phyloP scores from a whole-genome alignment of 2,797 vertebrate species.

The Lepilemur septentrionalis region DNA sequence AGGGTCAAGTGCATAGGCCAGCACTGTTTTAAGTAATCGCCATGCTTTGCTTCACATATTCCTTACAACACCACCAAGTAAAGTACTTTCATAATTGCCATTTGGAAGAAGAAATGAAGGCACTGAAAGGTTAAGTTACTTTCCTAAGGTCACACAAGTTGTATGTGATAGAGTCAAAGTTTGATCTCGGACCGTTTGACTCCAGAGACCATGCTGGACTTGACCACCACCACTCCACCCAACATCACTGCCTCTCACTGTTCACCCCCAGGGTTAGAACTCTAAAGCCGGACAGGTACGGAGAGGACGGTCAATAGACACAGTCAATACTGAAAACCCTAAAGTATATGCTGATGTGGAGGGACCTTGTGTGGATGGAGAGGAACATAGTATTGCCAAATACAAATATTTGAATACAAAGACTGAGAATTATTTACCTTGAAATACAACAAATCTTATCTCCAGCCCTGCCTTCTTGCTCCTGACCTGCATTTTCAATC shows the following conservation, averaged over 20 bases:
- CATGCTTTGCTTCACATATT: neutral
- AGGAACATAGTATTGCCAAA: neutral
- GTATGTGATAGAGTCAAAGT: neutral
- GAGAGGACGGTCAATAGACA: neutral
- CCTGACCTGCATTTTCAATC: neutral
- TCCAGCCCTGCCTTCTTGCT: neutral
- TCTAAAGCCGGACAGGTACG: neutral
- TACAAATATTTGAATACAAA: neutral
- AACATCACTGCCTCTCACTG: neutral
- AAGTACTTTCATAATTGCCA: neutral
- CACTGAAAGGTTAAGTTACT: neutral
- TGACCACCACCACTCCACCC: too few species aligned
- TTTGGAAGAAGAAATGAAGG: slow-evolving; percentile 1
- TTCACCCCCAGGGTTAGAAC: neutral
- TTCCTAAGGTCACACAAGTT: neutral
- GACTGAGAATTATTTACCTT: neutral
- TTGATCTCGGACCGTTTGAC: neutral
- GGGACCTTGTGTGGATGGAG: neutral
- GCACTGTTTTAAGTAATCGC: neutral
- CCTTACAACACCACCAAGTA: neutral
- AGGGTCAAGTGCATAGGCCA: neutral
- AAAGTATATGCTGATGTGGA: neutral
- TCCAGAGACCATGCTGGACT: neutral
- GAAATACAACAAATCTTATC: neutral
- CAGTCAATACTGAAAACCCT: neutral